These are phyloP conservation scores for Neodiprion virginianus DNA, from an alignment of 1,140 invertebrate genomes.

Conservation along the genomic window DNA sequence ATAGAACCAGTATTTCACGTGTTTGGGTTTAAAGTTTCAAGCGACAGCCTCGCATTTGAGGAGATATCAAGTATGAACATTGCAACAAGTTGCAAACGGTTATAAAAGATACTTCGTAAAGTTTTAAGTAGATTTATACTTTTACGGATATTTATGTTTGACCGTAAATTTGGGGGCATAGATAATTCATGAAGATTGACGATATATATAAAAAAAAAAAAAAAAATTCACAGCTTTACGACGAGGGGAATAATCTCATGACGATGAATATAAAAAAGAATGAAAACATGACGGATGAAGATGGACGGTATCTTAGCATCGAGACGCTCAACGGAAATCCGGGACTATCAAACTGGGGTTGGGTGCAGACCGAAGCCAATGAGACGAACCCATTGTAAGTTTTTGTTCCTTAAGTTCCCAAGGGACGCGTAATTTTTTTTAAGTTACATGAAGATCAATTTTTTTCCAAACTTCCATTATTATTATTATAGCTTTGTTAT, in stretches of 20 bases:
- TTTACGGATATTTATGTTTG: background rate
- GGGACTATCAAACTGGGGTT: slow-evolving; percentile 69
- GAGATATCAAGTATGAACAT: no score
- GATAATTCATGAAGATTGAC: slow-evolving; percentile 2
- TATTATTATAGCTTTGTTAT: background rate
- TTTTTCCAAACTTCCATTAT: background rate
- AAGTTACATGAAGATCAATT: background rate
- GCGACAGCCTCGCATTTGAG: no score
- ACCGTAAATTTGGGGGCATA: background rate
- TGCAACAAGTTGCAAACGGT: background rate
- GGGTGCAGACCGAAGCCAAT: slow-evolving; percentile 49
- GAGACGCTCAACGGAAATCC: slow-evolving; percentile 66
- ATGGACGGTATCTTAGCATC: slow-evolving; percentile 61
- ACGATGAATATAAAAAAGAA: slow-evolving; percentile 62
- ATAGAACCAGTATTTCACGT: no score
- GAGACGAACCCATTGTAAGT: slow-evolving; percentile 45
- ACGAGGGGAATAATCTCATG: slow-evolving; percentile 65
- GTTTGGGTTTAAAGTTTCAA: no score
- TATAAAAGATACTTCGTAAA: background rate
- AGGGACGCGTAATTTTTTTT: background rate
- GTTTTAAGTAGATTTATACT: background rate
- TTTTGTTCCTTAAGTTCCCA: background rate
- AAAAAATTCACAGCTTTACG: slow-evolving; percentile 62
- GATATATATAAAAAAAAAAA: background rate
- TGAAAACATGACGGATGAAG: slow-evolving; percentile 50